Conservation (phyloP, 2,797 vertebrate genomes). For the Philypnodon macrostomus region DNA sequence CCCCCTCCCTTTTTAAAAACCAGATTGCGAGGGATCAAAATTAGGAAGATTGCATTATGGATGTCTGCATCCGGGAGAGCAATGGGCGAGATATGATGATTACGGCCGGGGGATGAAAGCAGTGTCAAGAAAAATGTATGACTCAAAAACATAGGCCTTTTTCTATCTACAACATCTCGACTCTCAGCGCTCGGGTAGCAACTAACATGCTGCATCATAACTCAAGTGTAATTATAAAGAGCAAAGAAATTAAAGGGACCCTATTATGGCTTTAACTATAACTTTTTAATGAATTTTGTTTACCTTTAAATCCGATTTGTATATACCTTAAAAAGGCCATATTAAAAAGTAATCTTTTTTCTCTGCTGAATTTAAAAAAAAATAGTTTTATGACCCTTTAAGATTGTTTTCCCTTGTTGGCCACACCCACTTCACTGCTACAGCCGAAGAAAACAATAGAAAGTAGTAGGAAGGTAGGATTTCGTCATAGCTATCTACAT, state of each 20-base stretch:
- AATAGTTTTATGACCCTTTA: too few relatives aligned
- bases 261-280: too few relatives aligned
- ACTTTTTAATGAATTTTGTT: too few relatives aligned
- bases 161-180: conserved; percentile 75
- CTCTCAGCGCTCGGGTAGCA: conserved; percentile 65
- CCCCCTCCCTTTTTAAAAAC: conserved; percentile 84
- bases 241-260: conserved; percentile 37
- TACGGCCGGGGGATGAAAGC: conserved; percentile 82
- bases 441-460: too few relatives aligned
- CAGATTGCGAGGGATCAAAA: conserved; percentile 86
- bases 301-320: too few relatives aligned
- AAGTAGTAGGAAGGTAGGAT: too few relatives aligned
- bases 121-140: conserved; percentile 81
- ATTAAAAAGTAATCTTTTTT: too few relatives aligned
- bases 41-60: conserved; percentile 86
- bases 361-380: too few relatives aligned
- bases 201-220: conserved; percentile 58
- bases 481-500: too few relatives aligned
- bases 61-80: conserved; percentile 85
- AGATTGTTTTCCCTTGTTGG: too few relatives aligned
- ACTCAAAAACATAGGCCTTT: conserved; percentile 76
- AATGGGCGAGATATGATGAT: conserved; percentile 84
- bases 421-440: too few relatives aligned
- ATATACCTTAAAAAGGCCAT: too few relatives aligned
- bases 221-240: conserved; percentile 59